These are phyloP conservation scores for Philopotamus ludificatus DNA, from an alignment of 1,140 invertebrate species.

Conservation along the genomic window DNA sequence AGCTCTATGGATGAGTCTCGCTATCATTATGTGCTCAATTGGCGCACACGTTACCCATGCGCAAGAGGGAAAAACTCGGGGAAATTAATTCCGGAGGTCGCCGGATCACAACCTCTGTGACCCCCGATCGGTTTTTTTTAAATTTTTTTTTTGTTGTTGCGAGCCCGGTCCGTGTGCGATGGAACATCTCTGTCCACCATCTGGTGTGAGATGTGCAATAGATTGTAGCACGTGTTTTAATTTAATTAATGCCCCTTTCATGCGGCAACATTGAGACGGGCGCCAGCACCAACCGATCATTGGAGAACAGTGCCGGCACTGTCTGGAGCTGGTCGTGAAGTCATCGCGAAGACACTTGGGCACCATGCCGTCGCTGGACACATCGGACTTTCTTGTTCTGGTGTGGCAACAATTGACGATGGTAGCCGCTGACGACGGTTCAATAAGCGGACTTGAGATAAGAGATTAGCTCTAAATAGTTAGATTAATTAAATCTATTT, in stretches of 20 bases:
- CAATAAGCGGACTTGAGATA: too few species aligned
- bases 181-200: conserved; percentile 7
- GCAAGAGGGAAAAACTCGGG: too few species aligned
- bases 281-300: not conserved
- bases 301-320: not conserved
- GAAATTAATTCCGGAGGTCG: too few species aligned
- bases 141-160: not conserved
- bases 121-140: not conserved
- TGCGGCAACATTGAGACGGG: not conserved
- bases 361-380: not conserved
- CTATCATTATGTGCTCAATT: too few species aligned
- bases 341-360: not conserved
- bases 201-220: not conserved
- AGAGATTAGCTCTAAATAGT: too few species aligned
- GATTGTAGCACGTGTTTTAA: conserved; percentile 13
- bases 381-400: too few species aligned
- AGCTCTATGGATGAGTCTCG: too few species aligned
- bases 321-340: not conserved
- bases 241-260: conserved; percentile 7
- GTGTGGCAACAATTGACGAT: too few species aligned
- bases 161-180: not conserved
- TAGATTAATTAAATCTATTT: too few species aligned
- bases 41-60: too few species aligned
- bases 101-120: too few species aligned
- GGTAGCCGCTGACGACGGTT: too few species aligned